Evolutionary conservation across 2,797 vertebrate genomes (phyloP).

Genomic region (Choloepus didactylus): DNA sequence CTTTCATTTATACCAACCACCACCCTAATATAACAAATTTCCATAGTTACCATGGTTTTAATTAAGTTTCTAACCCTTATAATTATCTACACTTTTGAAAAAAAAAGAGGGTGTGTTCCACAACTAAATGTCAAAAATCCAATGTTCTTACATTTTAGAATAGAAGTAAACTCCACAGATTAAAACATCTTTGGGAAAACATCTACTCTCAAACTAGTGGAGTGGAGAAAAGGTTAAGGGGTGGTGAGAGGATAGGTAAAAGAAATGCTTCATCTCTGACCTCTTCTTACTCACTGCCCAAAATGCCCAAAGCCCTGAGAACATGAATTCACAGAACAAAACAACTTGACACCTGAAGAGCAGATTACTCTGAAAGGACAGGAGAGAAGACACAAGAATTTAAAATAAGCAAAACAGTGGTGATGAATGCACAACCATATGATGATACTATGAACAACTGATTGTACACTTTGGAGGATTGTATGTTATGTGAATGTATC

Average conservation of each 20-base stretch:
- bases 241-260: not conserved
- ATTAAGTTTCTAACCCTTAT: not conserved
- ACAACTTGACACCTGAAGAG: not conserved
- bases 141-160: slow-evolving; percentile 1
- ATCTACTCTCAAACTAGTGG: slow-evolving; percentile 17
- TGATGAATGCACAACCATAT: too few species aligned
- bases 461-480: too few species aligned
- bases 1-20: not conserved
- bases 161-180: not conserved
- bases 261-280: not conserved
- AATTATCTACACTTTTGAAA: slow-evolving; percentile 3
- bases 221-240: not conserved
- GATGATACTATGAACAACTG: too few species aligned
- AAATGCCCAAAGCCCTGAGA: not conserved
- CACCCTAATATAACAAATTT: not conserved
- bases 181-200: slow-evolving; percentile 15
- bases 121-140: not conserved
- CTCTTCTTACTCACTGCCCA: not conserved
- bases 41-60: not conserved
- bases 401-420: not conserved
- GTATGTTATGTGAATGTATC: too few species aligned
- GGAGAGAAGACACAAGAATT: not conserved
- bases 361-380: not conserved
- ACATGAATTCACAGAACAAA: not conserved
- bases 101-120: not conserved